Percentiles rank a stretch among this genome's conserved stretches.
Evolutionary conservation across 2,113 vertebrate genomes (phyloP).

Genomic region (Ranitomeya imitator): DNA sequence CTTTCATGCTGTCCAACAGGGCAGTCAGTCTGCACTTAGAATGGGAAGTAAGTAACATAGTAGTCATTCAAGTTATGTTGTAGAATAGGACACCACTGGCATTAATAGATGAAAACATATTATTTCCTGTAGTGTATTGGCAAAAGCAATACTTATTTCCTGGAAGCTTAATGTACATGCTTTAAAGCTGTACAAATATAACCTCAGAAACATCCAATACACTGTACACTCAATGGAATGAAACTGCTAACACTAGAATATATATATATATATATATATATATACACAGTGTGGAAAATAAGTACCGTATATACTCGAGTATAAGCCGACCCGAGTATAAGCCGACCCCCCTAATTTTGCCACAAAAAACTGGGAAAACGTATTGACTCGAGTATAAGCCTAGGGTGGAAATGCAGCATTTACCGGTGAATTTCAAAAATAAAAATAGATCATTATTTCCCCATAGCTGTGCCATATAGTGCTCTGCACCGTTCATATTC

Average conservation of each 20-base stretch:
- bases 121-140: constrained; percentile 24
- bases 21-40: constrained; percentile 12
- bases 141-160: constrained; percentile 28
- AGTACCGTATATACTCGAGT: too few species aligned
- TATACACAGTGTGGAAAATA: too few species aligned
- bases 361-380: too few species aligned
- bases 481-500: too few species aligned
- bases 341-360: too few species aligned
- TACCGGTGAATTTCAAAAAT: too few species aligned
- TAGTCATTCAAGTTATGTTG: constrained; percentile 17
- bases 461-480: too few species aligned
- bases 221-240: neutral
- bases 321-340: too few species aligned
- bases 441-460: too few species aligned
- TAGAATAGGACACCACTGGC: constrained; percentile 9
- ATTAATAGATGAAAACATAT: constrained; percentile 39
- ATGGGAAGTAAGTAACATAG: constrained; percentile 2
- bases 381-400: too few species aligned
- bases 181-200: neutral
- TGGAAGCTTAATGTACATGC: neutral
- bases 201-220: neutral
- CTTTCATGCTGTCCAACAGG: constrained; percentile 37
- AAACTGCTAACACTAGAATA: neutral
- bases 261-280: neutral
- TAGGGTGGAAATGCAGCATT: too few species aligned